Base-by-base conservation (phyloP, 2,888 invertebrate species). In the Noctua janthe region DNA sequence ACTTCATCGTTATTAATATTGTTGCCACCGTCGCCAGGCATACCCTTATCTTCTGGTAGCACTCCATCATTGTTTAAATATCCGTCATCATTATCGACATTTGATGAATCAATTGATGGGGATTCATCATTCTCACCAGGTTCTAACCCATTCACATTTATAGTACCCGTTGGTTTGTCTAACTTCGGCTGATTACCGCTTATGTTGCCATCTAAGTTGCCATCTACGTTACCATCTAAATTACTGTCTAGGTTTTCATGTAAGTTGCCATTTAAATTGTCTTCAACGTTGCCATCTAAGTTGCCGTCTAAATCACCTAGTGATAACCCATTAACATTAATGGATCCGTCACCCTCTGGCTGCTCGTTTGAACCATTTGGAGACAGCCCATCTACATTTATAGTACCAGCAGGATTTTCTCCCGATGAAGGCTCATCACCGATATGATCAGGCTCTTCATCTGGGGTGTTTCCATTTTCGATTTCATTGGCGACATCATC, bases 31-130 rank as follows among this genome's bases (percentile, higher is more conserved):
- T 56, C 54, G 3, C 29, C 39, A 2, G 39, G 8, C 7, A 76
- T 49, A 49, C 62, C 29, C n/a, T 71, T 66, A 35, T 59, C n/a
- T 59, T 83, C 15, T 13, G 56, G 49, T 64, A 77, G 51, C 0
- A 13, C 39, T 56, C 29, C 67, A 56, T 67, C 20, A 67, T 54
- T 35, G n/a, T 59, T 84, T 67, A 82, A 75, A 75, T 82, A 80
- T 43, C 35, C 56, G 35, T 69, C 47, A 69, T 62, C 78, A 20
- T 71, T 0, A 29, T 74, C 15, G 2, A 39, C 29, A 43, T 29
- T 51, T 43, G 49, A 29, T 59, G 29, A 49, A 13, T 64, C 43
- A 62, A 23, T 54, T 49, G 54, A 78, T 7, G 29, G 35, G 4
- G 10, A 67, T 43, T 20, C 35, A 35, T 62, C n/a, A 23, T n/a